Conservation (phyloP, 2,888 invertebrate species). For the Drosophila parthenogenetica region DNA sequence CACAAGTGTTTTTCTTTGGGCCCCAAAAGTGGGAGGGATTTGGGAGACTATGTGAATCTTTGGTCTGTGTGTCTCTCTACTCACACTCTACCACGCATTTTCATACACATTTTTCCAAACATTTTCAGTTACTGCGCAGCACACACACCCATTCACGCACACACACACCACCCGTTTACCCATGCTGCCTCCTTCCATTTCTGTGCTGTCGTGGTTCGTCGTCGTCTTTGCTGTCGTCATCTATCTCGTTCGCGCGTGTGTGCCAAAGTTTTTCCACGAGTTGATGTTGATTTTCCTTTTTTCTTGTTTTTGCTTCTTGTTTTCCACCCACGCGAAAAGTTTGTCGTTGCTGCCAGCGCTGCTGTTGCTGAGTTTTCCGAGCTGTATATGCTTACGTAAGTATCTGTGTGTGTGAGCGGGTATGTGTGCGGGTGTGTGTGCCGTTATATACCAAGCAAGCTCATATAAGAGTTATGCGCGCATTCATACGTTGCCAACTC, state of each 20-base stretch:
- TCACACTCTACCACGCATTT: constrained; percentile 51
- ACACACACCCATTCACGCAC: constrained; percentile 48
- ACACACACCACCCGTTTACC: constrained; percentile 34
- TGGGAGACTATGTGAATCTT: not conserved
- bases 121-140: constrained; percentile 50
- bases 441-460: constrained; percentile 59
- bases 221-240: constrained; percentile 64
- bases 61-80: constrained; percentile 5
- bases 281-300: constrained; percentile 57
- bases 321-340: constrained; percentile 68
- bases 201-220: constrained; percentile 42
- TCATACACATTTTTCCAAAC: constrained; percentile 48
- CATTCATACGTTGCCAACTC: constrained; percentile 62
- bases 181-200: constrained; percentile 5
- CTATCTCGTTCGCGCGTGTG: constrained; percentile 72
- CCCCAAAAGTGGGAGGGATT: not conserved
- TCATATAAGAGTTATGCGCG: constrained; percentile 77
- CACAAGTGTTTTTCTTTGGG: constrained; percentile 61
- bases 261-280: constrained; percentile 73
- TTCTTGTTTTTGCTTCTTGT: constrained; percentile 49
- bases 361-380: constrained; percentile 55
- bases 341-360: constrained; percentile 52
- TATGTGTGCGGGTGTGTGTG: constrained; percentile 29
- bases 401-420: constrained; percentile 32
- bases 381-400: constrained; percentile 50